A percentile compares a stretch with the other conserved stretches of the same genome.
Evolutionary conservation across 2,888 invertebrate species (phyloP).

Genomic region (Scelioninae gen. 1): DNA sequence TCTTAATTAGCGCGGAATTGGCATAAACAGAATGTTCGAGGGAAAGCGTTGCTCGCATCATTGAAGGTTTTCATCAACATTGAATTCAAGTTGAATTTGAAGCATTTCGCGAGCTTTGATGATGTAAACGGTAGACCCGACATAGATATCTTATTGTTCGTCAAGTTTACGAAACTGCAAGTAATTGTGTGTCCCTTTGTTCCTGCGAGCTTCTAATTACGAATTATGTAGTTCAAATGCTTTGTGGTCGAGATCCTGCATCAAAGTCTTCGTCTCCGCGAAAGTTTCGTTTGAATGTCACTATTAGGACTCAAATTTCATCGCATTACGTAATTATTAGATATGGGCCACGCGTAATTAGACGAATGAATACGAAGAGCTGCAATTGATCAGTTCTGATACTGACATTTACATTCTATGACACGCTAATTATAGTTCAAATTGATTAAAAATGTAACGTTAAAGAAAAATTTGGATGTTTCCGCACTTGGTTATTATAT

Average conservation of each 20-base stretch:
- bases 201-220: slow-evolving; percentile 64
- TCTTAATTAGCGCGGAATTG: not conserved
- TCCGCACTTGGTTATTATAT: not conserved
- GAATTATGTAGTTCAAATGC: slow-evolving; percentile 60
- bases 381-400: slow-evolving; percentile 52
- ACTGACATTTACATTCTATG: slow-evolving; percentile 37
- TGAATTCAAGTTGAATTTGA: slow-evolving; percentile 26
- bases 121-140: slow-evolving; percentile 34
- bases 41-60: slow-evolving; percentile 9
- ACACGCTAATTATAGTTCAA: slow-evolving; percentile 38
- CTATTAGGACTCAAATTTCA: slow-evolving; percentile 37
- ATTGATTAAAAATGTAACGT: too few relatives aligned
- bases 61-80: slow-evolving; percentile 45
- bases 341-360: slow-evolving; percentile 51
- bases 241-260: slow-evolving; percentile 55
- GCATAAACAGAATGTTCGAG: not conserved
- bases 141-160: slow-evolving; percentile 64
- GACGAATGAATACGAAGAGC: slow-evolving; percentile 31
- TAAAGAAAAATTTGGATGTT: not conserved
- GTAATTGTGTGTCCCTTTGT: slow-evolving; percentile 67
- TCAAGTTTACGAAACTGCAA: slow-evolving; percentile 66
- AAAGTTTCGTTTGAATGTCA: slow-evolving; percentile 62
- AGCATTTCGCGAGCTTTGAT: slow-evolving; percentile 42
- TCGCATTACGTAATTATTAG: slow-evolving; percentile 46
- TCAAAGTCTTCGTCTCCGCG: slow-evolving; percentile 43